Conservation (phyloP, 2,888 invertebrate genomes). For the Drosophila histrio region DNA sequence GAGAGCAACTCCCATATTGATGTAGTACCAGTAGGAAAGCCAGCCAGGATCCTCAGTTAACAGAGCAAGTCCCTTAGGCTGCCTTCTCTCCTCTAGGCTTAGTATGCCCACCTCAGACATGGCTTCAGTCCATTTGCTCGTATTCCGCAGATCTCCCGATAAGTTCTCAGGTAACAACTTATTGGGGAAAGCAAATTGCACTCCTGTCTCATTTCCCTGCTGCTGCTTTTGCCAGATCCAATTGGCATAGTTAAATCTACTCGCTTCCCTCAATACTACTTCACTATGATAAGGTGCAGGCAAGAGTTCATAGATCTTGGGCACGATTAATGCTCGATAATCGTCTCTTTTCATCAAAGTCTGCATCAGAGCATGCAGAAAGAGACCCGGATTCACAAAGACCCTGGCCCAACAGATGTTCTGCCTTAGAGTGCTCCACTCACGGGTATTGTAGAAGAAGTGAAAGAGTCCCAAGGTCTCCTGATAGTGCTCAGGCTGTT, state of each 20-base stretch:
- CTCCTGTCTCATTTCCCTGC: not conserved
- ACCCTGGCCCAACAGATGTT: constrained; percentile 87
- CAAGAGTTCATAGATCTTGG: constrained; percentile 90
- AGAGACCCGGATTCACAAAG: constrained; percentile 89
- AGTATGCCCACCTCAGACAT: constrained; percentile 58
- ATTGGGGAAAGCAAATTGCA: constrained; percentile 19
- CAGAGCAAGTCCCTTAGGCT: constrained; percentile 70
- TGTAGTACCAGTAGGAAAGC: constrained; percentile 84
- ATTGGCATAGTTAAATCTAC: constrained; percentile 83
- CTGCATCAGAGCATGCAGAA: constrained; percentile 88
- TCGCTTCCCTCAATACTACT: constrained; percentile 87
- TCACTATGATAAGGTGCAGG: constrained; percentile 90
- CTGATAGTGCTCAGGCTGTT: constrained; percentile 29
- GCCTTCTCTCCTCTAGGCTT: constrained; percentile 5
- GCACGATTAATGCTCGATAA: constrained; percentile 87
- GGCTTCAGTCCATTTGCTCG: constrained; percentile 48
- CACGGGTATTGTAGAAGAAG: constrained; percentile 86
- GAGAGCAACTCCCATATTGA: constrained; percentile 82
- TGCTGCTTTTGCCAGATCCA: constrained; percentile 34
- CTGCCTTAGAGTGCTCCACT: constrained; percentile 87
- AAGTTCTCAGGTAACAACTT: constrained; percentile 30
- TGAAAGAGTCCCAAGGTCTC: constrained; percentile 84
- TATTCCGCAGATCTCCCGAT: constrained; percentile 35
- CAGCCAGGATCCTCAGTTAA: constrained; percentile 89
- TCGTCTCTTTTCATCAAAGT: constrained; percentile 88